These are phyloP conservation scores for Shargacucullia verbasci DNA, from an alignment of 2,888 invertebrate species.

Conservation along the genomic window DNA sequence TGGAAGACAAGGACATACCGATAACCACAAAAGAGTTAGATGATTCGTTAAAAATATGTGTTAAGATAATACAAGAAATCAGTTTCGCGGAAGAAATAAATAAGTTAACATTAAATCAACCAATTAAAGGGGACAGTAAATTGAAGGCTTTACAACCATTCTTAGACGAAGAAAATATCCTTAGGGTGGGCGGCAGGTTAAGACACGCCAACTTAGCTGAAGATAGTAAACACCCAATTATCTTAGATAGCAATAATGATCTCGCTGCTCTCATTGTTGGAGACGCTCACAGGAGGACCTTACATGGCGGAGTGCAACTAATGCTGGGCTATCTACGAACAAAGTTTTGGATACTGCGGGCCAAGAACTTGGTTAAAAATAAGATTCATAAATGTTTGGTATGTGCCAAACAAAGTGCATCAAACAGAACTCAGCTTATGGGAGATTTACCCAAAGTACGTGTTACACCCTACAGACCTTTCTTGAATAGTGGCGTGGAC, in stretches of 20 bases:
- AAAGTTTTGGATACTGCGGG: slow-evolving; percentile 5
- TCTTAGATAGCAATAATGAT: background rate
- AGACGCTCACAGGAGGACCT: slow-evolving; percentile 4
- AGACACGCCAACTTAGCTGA: background rate
- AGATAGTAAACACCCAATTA: slow-evolving; percentile 1
- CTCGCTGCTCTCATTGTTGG: background rate
- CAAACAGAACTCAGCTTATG: slow-evolving; percentile 12
- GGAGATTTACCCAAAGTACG: slow-evolving; percentile 14
- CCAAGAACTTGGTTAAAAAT: background rate
- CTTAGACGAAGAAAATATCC: background rate
- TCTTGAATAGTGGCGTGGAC: slow-evolving; percentile 9
- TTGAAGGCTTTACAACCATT: background rate
- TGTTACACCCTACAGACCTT: slow-evolving; percentile 13
- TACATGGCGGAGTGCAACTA: slow-evolving; percentile 6
- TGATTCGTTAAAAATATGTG: slow-evolving; percentile 30
- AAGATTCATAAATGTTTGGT: slow-evolving; percentile 11
- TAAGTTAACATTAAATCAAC: background rate
- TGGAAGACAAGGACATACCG: background rate
- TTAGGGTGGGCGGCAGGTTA: slow-evolving; percentile 7
- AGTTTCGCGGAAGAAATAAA: slow-evolving; percentile 30
- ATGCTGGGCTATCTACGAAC: slow-evolving; percentile 4
- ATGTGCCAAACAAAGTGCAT: slow-evolving; percentile 6
- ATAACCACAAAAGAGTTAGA: slow-evolving; percentile 41
- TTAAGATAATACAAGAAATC: slow-evolving; percentile 38
- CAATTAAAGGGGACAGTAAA: background rate